Percentiles rank a stretch among this genome's conserved stretches.
These are phyloP conservation scores for Arctia plantaginis DNA, from an alignment of 2,888 invertebrate genomes.

Conservation along the genomic window DNA sequence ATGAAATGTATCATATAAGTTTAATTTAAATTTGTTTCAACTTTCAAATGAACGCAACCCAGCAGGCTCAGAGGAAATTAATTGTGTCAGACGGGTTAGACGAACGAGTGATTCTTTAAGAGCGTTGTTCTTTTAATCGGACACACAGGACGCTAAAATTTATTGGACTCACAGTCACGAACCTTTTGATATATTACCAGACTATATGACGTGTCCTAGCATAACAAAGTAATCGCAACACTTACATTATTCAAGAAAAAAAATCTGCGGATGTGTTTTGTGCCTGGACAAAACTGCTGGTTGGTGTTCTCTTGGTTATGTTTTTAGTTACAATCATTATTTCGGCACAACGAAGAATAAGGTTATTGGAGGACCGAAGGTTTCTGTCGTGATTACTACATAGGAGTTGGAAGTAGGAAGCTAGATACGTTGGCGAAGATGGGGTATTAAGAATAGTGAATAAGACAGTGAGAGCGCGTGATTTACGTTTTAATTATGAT, in stretches of 20 bases:
- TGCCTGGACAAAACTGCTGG: slow-evolving; percentile 12
- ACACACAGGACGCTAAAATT: not conserved
- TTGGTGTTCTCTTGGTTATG: slow-evolving; percentile 35
- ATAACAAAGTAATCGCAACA: not conserved
- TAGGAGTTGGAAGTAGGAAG: no score
- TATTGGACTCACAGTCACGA: not conserved
- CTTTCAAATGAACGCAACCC: not conserved
- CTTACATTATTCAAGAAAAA: slow-evolving; percentile 6
- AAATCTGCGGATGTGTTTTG: slow-evolving; percentile 12
- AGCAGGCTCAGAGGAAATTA: not conserved
- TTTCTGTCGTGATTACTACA: no score
- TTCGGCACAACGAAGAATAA: no score
- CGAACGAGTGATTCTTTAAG: no score
- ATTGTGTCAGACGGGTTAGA: not conserved
- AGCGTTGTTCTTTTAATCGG: not conserved
- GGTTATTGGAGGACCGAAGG: no score
- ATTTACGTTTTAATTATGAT: no score
- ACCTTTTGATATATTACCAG: not conserved
- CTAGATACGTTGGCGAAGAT: no score
- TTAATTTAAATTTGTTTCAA: not conserved
- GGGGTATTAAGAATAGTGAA: no score
- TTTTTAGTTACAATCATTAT: slow-evolving; percentile 35
- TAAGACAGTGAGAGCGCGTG: no score
- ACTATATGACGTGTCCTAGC: not conserved
- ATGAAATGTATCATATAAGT: not conserved